Conservation (phyloP, 2,113 vertebrate genomes). For the Sarotherodon lohbergeri region DNA sequence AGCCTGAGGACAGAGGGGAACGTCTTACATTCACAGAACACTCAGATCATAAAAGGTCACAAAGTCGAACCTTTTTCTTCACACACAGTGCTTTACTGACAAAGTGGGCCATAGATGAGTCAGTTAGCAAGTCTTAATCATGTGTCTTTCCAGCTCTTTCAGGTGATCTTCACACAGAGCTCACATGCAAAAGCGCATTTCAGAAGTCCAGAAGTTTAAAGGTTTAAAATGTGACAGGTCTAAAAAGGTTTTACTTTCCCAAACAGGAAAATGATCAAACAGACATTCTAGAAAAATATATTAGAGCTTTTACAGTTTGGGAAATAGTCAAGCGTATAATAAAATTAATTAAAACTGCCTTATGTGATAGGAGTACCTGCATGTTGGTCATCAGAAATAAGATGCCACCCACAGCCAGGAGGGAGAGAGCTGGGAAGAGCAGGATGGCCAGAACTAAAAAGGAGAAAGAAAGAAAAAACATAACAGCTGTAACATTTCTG, state of each 20-base stretch:
- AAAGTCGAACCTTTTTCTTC: not conserved
- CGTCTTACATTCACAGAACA: not conserved
- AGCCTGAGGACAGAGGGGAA: not conserved
- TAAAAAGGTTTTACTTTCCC: not conserved
- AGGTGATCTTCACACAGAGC: not conserved
- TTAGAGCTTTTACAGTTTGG: not conserved
- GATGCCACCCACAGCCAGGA: slow-evolving; percentile 80
- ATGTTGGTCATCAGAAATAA: slow-evolving; percentile 90
- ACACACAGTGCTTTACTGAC: not conserved
- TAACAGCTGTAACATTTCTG: not conserved
- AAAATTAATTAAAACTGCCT: not conserved
- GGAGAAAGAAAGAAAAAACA: not conserved
- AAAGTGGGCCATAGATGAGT: not conserved
- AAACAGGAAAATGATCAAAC: not conserved
- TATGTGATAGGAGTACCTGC: slow-evolving; percentile 71
- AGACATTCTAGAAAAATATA: not conserved
- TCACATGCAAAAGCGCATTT: not conserved
- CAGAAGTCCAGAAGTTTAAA: not conserved
- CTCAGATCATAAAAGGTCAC: not conserved
- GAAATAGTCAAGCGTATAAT: not conserved
- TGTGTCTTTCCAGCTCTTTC: not conserved
- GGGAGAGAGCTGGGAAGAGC: slow-evolving; percentile 82
- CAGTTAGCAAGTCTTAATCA: not conserved
- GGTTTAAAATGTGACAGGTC: not conserved
- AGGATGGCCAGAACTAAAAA: slow-evolving; percentile 68